A percentile compares a stretch with the other conserved stretches of the same genome.
These are phyloP conservation scores for Pseudochaenichthys georgianus DNA, from an alignment of 2,797 vertebrate species.

Conservation along the genomic window DNA sequence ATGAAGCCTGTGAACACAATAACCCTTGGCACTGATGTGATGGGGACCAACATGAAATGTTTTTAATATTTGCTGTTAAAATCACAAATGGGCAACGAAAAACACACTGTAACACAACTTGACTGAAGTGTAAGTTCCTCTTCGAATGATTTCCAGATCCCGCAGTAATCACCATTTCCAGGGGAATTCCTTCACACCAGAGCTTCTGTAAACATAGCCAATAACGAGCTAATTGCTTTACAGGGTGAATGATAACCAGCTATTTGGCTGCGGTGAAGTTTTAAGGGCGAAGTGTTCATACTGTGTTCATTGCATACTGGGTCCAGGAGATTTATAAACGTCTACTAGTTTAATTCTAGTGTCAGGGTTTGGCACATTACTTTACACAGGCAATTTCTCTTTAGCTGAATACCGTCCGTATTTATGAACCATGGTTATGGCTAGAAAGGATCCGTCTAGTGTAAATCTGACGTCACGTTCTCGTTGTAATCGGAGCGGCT, in stretches of 20 bases:
- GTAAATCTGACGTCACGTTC: too few species aligned
- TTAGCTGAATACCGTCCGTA: constrained; percentile 68
- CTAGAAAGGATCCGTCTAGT: constrained; percentile 41
- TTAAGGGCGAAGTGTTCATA: constrained; percentile 77
- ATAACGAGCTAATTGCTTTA: constrained; percentile 81
- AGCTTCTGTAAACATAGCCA: constrained; percentile 79
- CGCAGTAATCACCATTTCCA: constrained; percentile 76
- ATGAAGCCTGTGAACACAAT: constrained; percentile 78
- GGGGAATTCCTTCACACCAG: constrained; percentile 77
- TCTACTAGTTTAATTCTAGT: constrained; percentile 72
- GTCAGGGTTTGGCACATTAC: constrained; percentile 66
- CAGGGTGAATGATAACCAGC: constrained; percentile 77
- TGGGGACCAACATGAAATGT: constrained; percentile 44
- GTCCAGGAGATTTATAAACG: constrained; percentile 81
- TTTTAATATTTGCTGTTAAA: constrained; percentile 41
- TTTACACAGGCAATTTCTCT: constrained; percentile 77
- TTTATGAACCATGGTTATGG: constrained; percentile 66
- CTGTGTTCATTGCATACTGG: constrained; percentile 31
- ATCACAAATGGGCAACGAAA: constrained; percentile 49
- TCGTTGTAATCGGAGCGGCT: too few species aligned
- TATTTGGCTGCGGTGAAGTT: constrained; percentile 68
- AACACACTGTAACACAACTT: constrained; percentile 36
- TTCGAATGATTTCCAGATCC: constrained; percentile 78
- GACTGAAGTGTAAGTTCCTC: constrained; percentile 68
- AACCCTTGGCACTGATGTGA: constrained; percentile 76